A percentile compares a stretch with the other conserved stretches of the same genome.
Conservation (phyloP, 2,888 invertebrate genomes). For the Anarsia innoxiella region DNA sequence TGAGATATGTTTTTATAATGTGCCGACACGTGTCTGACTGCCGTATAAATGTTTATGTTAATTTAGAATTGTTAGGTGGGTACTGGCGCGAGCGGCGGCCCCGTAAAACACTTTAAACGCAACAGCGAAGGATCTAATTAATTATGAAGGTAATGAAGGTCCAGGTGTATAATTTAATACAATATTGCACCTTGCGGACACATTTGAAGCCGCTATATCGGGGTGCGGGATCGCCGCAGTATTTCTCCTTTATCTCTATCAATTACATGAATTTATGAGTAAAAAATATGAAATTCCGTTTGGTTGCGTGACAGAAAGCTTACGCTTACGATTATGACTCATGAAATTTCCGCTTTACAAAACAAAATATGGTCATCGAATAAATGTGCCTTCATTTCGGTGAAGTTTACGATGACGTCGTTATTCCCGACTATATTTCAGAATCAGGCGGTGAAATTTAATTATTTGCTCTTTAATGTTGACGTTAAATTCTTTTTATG, state of each 20-base stretch:
- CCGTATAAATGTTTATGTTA: slow-evolving; percentile 1
- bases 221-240: slow-evolving; percentile 19
- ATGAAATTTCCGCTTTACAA: slow-evolving; percentile 26
- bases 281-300: slow-evolving; percentile 23
- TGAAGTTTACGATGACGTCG: slow-evolving; percentile 10
- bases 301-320: slow-evolving; percentile 28
- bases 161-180: slow-evolving; percentile 44
- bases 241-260: slow-evolving; percentile 35
- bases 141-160: slow-evolving; percentile 45
- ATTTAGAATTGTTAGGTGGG: slow-evolving; percentile 6
- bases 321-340: slow-evolving; percentile 28
- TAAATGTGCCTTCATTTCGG: slow-evolving; percentile 10
- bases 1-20: no score
- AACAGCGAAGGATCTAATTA: slow-evolving; percentile 32
- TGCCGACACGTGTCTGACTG: no score
- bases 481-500: slow-evolving; percentile 35
- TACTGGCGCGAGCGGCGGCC: no score
- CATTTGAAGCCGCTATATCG: slow-evolving; percentile 26
- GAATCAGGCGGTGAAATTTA: slow-evolving; percentile 13
- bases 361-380: slow-evolving; percentile 8
- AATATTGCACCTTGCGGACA: slow-evolving; percentile 41
- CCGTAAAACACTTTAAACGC: slow-evolving; percentile 15
- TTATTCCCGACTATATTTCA: slow-evolving; percentile 10
- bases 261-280: slow-evolving; percentile 37
- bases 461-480: slow-evolving; percentile 31